Evolutionary conservation across 2,888 invertebrate genomes (phyloP).

Genomic region (Leucoma salicis): DNA sequence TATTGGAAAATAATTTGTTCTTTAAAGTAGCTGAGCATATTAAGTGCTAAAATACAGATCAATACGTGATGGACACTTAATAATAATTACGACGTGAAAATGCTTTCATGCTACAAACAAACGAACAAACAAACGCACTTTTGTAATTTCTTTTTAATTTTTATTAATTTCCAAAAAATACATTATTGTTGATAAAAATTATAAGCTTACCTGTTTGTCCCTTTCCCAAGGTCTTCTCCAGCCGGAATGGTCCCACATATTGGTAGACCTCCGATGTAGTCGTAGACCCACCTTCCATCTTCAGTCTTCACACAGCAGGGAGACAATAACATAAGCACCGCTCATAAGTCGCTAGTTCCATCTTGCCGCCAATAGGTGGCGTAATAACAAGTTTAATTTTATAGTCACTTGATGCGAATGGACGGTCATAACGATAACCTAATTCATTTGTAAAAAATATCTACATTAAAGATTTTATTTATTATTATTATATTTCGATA

Average conservation of each 20-base stretch:
- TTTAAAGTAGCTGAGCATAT: too few relatives aligned
- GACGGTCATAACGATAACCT: conserved; percentile 22
- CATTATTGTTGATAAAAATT: background rate
- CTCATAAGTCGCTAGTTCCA: conserved; percentile 37
- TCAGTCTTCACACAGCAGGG: conserved; percentile 39
- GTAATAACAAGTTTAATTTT: conserved; percentile 14
- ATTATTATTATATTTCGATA: background rate
- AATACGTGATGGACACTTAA: too few relatives aligned
- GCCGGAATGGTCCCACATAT: conserved; percentile 98
- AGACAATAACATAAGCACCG: conserved; percentile 38
- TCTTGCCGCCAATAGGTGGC: conserved; percentile 32
- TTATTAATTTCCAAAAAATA: too few relatives aligned
- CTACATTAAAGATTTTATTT: conserved; percentile 1
- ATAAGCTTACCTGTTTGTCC: conserved; percentile 96
- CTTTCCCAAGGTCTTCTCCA: conserved; percentile 99
- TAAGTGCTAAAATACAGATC: too few relatives aligned
- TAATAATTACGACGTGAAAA: too few relatives aligned
- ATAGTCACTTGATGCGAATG: conserved; percentile 24
- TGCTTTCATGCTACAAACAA: too few relatives aligned
- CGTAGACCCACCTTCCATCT: conserved; percentile 64
- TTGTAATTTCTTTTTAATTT: too few relatives aligned
- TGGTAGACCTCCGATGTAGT: conserved; percentile 86
- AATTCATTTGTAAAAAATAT: background rate
- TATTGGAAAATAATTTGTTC: too few relatives aligned
- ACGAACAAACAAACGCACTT: too few relatives aligned